phyloP scores from a whole-genome alignment of 2,888 invertebrate genomes.

The Isotomurus palustris region DNA sequence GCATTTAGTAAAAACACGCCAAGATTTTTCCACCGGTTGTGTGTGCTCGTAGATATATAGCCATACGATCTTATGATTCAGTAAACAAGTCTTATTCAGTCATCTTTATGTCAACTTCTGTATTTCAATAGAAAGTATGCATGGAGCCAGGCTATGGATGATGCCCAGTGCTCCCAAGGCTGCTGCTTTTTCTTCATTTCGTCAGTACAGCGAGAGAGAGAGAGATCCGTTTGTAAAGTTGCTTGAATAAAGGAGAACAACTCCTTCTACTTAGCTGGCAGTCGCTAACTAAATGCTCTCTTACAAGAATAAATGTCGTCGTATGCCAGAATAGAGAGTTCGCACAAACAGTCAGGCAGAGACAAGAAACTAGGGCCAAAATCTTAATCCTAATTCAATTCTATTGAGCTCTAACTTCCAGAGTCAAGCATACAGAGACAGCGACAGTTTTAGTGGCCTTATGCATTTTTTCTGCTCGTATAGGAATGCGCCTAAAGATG shows the following conservation, averaged over 20 bases:
- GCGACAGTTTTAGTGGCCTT: not conserved
- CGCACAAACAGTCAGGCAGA: slow-evolving; percentile 4
- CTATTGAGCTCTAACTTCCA: slow-evolving; percentile 6
- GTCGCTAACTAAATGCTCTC: too few relatives aligned
- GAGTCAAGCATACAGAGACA: not conserved
- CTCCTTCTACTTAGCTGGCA: too few relatives aligned
- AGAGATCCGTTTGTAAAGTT: too few relatives aligned
- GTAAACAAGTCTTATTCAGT: not conserved
- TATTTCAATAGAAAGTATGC: slow-evolving; percentile 1
- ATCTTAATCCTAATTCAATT: slow-evolving; percentile 29
- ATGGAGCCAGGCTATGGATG: not conserved
- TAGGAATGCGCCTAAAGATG: not conserved
- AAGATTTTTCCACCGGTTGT: too few relatives aligned
- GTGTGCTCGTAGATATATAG: not conserved
- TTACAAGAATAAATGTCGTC: too few relatives aligned
- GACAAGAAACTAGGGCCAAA: slow-evolving; percentile 18
- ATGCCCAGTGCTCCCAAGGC: too few relatives aligned
- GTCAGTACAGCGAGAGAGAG: too few relatives aligned
- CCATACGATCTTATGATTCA: not conserved
- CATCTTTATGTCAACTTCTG: slow-evolving; percentile 15
- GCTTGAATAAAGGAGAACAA: too few relatives aligned
- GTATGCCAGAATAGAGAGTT: too few relatives aligned
- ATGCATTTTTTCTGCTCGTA: not conserved
- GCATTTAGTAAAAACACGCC: not conserved
- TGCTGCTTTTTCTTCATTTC: too few relatives aligned